These are phyloP conservation scores for Mycetomoellerius zeteki DNA, from an alignment of 1,140 invertebrate species.

Conservation along the genomic window DNA sequence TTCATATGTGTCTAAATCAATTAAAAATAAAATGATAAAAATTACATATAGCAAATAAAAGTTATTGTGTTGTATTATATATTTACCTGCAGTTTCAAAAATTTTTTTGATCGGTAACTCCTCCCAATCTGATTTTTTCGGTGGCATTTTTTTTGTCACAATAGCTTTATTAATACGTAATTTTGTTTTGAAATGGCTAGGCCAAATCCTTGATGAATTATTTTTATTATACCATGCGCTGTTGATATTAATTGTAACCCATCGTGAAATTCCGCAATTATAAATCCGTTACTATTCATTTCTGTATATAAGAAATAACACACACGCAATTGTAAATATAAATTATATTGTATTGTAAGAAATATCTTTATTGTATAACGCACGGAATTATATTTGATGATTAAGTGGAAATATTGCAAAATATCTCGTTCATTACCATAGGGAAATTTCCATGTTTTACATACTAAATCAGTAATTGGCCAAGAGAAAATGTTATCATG, in stretches of 20 bases:
- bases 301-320: neutral
- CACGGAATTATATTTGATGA: neutral
- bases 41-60: neutral
- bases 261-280: constrained; percentile 22
- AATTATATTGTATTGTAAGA: too few species aligned
- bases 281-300: neutral
- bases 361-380: too few species aligned
- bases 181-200: constrained; percentile 24
- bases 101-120: neutral
- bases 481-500: neutral
- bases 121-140: constrained; percentile 3
- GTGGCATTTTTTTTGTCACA: constrained; percentile 6
- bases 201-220: neutral
- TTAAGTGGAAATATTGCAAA: constrained; percentile 14
- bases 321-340: too few species aligned
- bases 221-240: constrained; percentile 6
- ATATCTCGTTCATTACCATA: neutral
- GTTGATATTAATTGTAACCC: constrained; percentile 6
- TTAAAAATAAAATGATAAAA: constrained; percentile 2
- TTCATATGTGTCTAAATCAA: constrained; percentile 22
- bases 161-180: constrained; percentile 12
- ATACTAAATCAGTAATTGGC: neutral
- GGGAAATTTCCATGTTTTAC: constrained; percentile 17
- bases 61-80: neutral
- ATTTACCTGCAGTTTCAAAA: constrained; percentile 11